Base-by-base conservation (phyloP, 2,888 invertebrate genomes). In the Pedicia rivosa region DNA sequence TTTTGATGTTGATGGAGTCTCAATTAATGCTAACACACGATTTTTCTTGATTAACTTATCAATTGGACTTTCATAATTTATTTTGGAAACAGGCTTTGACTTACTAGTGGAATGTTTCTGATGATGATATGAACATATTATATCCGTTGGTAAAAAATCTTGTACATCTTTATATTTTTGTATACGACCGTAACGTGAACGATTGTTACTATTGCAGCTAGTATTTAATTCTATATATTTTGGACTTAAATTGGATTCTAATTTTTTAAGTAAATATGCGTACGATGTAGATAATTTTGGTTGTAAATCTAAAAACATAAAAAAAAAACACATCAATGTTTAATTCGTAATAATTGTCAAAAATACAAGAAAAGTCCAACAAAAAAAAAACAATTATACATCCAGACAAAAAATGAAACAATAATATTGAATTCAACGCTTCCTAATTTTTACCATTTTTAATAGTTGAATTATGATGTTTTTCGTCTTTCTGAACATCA, bases 181-280 rank as follows among this genome's bases (percentile, higher is more conserved):
- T 40, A 9, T 42, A 39, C 12, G 44, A 25, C 44, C 41, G 27
- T 41, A 28, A 37, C 40, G 36, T 43, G 42, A 40, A 37, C 47
- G 40, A 46, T 42, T 30, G 35, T 48, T 44, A 35, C 45, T 24
- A n/a, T n/a, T n/a, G n/a, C n/a, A n/a, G n/a, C n/a, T n/a, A n/a
- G 47, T 45, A 6, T 45, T 48, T 26, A 51, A 52, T n/a, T 56
- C 59, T 37, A 57, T 57, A 40, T 55, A 57, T 39, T 59, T 59
- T 1, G 59, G 54, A 22, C 54, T 59, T 12, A 59, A 40, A 27
- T 50, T 50, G 5, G 59, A 57, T 41, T 56, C 16, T 19, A 41
- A 35, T 13, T 31, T n/a, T 15, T 37, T 36, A 4, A 41, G 12
- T 14, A 34, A n/a, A n/a, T n/a, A n/a, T n/a, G n/a, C n/a, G n/a